A percentile compares a stretch with the other conserved stretches of the same genome.
Conservation (phyloP, 2,113 vertebrate genomes). For the Herpetotheres cachinnans region DNA sequence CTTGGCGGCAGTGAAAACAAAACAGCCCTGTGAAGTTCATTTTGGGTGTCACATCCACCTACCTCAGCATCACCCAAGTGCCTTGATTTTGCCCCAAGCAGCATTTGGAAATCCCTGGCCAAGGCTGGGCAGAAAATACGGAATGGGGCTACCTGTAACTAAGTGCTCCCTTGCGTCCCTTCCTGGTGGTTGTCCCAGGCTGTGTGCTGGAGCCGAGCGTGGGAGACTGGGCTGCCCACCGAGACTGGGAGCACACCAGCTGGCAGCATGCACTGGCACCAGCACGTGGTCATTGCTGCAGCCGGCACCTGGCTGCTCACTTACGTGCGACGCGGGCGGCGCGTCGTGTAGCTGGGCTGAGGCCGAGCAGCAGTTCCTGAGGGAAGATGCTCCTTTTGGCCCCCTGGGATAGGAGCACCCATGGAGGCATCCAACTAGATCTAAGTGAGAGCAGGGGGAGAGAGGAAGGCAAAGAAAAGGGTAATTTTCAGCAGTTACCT, state of each 20-base stretch:
- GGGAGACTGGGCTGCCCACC: not conserved
- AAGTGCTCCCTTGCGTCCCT: not conserved
- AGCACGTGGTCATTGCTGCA: fast-evolving
- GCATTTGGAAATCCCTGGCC: not conserved
- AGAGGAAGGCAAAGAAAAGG: not conserved
- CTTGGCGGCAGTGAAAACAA: not conserved
- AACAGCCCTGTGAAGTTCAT: not conserved
- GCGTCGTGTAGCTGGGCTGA: not conserved
- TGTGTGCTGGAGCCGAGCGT: not conserved
- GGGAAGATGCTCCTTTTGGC: not conserved
- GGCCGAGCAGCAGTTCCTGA: not conserved
- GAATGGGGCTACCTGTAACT: no score
- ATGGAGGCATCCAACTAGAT: not conserved
- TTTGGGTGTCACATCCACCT: not conserved
- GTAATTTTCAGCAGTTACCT: not conserved
- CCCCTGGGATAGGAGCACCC: not conserved
- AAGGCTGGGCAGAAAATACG: not conserved
- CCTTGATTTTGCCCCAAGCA: not conserved
- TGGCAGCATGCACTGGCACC: not conserved
- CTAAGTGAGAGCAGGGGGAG: not conserved
- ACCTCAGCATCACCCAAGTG: not conserved
- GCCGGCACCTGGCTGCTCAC: not conserved
- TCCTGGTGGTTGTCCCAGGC: fast-evolving
- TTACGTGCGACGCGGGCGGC: fast-evolving
- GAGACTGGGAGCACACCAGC: not conserved